A percentile compares a stretch with the other conserved stretches of the same genome.
These are phyloP conservation scores for Drosophila miranda DNA, from an alignment of 1,140 invertebrate species.

Conservation along the genomic window DNA sequence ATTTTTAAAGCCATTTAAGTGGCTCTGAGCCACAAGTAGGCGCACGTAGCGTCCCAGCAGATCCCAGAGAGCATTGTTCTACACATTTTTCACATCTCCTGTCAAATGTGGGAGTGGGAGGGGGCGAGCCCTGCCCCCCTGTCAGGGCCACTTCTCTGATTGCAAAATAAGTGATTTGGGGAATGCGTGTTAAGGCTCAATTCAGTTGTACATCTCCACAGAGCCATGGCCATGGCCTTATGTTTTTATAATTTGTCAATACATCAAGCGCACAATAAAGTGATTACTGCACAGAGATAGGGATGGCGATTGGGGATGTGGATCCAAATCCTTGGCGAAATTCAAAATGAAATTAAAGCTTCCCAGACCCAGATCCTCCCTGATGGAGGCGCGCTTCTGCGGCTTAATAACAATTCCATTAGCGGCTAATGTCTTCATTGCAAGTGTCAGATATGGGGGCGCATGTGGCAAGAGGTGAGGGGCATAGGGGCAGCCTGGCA, in stretches of 20 bases:
- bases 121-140: slow-evolving; percentile 33
- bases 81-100: slow-evolving; percentile 66
- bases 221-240: slow-evolving; percentile 21
- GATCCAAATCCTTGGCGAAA: slow-evolving; percentile 26
- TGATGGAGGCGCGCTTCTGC: slow-evolving; percentile 35
- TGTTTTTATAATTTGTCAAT: slow-evolving; percentile 78
- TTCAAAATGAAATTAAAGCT: slow-evolving; percentile 71
- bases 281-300: slow-evolving; percentile 52
- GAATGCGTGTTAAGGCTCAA: slow-evolving; percentile 58
- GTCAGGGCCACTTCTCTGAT: slow-evolving; percentile 48
- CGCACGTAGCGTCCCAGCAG: slow-evolving; percentile 32
- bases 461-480: slow-evolving; percentile 1
- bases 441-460: slow-evolving; percentile 78
- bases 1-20: slow-evolving; percentile 78
- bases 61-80: slow-evolving; percentile 55
- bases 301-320: neutral
- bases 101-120: slow-evolving; percentile 39
- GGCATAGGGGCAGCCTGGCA: neutral
- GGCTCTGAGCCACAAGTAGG: slow-evolving; percentile 39
- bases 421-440: slow-evolving; percentile 80
- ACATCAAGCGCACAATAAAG: slow-evolving; percentile 76
- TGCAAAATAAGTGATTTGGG: slow-evolving; percentile 74
- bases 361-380: slow-evolving; percentile 27
- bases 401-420: slow-evolving; percentile 81
- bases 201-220: slow-evolving; percentile 26